Percentiles rank a stretch among this genome's conserved stretches.
These are phyloP conservation scores for Cynaeus angustus DNA, from an alignment of 2,888 invertebrate genomes.

Conservation along the genomic window DNA sequence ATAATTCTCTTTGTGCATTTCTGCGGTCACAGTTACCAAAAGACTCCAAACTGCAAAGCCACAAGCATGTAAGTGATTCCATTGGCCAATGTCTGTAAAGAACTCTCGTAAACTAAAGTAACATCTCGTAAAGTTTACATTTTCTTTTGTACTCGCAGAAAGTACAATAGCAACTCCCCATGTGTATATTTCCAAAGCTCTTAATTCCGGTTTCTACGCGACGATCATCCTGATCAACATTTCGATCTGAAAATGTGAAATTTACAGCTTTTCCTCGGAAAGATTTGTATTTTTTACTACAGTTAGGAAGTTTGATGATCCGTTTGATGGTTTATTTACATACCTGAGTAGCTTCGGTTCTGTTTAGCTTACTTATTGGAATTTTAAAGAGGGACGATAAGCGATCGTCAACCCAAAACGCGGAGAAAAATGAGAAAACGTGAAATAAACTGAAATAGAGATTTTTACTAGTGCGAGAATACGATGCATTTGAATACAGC, in stretches of 20 bases:
- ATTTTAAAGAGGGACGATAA: slow-evolving; percentile 41
- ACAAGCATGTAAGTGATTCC: slow-evolving; percentile 18
- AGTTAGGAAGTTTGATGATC: slow-evolving; percentile 43
- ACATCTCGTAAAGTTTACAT: slow-evolving; percentile 14
- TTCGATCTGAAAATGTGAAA: slow-evolving; percentile 16
- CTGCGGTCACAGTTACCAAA: not conserved
- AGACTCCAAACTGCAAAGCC: slow-evolving; percentile 13
- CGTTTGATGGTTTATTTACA: slow-evolving; percentile 41
- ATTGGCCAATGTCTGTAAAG: slow-evolving; percentile 10
- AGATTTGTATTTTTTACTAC: slow-evolving; percentile 36
- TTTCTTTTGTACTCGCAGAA: not conserved
- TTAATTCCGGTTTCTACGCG: slow-evolving; percentile 21
- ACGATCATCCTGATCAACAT: slow-evolving; percentile 28
- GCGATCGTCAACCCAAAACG: slow-evolving; percentile 38
- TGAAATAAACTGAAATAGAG: slow-evolving; percentile 29
- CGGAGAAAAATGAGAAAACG: slow-evolving; percentile 35
- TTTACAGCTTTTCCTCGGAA: slow-evolving; percentile 15
- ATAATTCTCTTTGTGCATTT: not conserved
- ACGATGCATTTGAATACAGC: slow-evolving; percentile 30
- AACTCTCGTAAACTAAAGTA: not conserved
- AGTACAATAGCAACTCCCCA: slow-evolving; percentile 12
- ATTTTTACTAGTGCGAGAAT: slow-evolving; percentile 29
- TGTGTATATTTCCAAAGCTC: slow-evolving; percentile 21
- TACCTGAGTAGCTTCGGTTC: slow-evolving; percentile 42
- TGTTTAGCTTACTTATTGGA: slow-evolving; percentile 45